Evolutionary conservation across 2,797 vertebrate genomes (phyloP), one percentile per base, ranked within the genome.

Genomic region (Sebastes kiyomatsui): DNA sequence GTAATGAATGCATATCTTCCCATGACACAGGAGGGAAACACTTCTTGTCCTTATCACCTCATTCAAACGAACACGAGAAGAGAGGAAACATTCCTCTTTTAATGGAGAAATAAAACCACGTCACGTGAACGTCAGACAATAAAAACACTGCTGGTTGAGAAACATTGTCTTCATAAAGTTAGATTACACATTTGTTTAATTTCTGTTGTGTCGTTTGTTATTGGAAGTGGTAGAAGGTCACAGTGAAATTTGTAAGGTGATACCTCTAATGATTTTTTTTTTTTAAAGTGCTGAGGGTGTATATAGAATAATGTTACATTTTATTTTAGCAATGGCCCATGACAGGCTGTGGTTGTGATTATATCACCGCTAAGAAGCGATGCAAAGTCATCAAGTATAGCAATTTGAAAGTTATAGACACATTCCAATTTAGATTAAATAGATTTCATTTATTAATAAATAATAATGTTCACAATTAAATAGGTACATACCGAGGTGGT

Each of bases 1-100:
- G 27, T 65, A 71, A 83, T 81, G 64, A 77, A 85, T 73, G 75
- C 80, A 72, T 61, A 70, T 66, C 59, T 73, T 55, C 73, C 67
- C 38, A 32, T 82, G 72, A 77, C 76, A 87, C 65, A 4, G 55
- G 22, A 55, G 33, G 75, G 74, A 60, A 77, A 72, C 62, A 18
- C 46, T 23, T 18, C 35, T 33, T 4, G 4, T 59, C 52, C 77
- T 79, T 80, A 83, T 90, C 79, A 38, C 60, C 20, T 67, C 54
- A 49, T 58, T 72, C 18, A 67, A 33, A 73, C 12, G 4, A 75
- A 64, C 74, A 60, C 13, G 25, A 68, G 56, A 75, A n/a, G 46
- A 60, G 23, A 60, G 76, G 46, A 82, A 76, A 73, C 22, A 28
- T 75, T 84, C 27, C 22, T 82, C 54, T 25, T 69, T 70, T 80